These are phyloP conservation scores for Clunio marinus DNA, from an alignment of 2,888 invertebrate species.

Conservation along the genomic window DNA sequence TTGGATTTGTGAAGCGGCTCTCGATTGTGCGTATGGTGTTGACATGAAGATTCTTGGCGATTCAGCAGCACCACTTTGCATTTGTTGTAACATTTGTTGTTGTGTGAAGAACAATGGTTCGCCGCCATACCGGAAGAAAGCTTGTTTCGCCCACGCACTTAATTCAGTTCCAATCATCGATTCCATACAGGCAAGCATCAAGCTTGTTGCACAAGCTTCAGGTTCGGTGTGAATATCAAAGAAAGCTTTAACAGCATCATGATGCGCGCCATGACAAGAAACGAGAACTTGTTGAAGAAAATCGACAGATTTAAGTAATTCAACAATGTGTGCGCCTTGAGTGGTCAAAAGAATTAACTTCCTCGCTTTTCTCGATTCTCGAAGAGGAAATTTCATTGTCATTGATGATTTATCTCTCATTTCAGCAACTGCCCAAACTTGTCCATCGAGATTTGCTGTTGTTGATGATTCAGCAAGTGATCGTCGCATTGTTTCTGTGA, in stretches of 20 bases:
- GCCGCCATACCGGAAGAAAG: constrained; percentile 88
- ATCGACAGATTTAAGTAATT: constrained; percentile 83
- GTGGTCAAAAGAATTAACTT: constrained; percentile 83
- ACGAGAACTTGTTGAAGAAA: constrained; percentile 74
- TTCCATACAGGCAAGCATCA: constrained; percentile 77
- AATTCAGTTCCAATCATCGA: constrained; percentile 58
- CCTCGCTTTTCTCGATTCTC: constrained; percentile 59
- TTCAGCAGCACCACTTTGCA: constrained; percentile 41
- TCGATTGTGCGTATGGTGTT: constrained; percentile 46
- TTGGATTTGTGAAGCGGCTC: constrained; percentile 41
- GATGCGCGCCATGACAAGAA: constrained; percentile 80
- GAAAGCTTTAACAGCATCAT: constrained; percentile 77
- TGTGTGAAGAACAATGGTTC: constrained; percentile 55
- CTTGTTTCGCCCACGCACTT: constrained; percentile 83
- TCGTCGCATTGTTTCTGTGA: constrained; percentile 47
- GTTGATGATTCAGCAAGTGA: constrained; percentile 70
- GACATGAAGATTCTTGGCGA: constrained; percentile 49
- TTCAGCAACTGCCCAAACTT: constrained; percentile 80
- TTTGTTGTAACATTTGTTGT: constrained; percentile 29
- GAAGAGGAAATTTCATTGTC: constrained; percentile 43
- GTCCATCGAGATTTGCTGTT: constrained; percentile 75
- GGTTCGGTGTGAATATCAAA: constrained; percentile 78
- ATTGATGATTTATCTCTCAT: constrained; percentile 48
- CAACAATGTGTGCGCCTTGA: constrained; percentile 79
- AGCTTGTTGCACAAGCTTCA: constrained; percentile 85